These are phyloP conservation scores for Myopa tessellatipennis DNA, from an alignment of 2,888 invertebrate species.

Conservation along the genomic window DNA sequence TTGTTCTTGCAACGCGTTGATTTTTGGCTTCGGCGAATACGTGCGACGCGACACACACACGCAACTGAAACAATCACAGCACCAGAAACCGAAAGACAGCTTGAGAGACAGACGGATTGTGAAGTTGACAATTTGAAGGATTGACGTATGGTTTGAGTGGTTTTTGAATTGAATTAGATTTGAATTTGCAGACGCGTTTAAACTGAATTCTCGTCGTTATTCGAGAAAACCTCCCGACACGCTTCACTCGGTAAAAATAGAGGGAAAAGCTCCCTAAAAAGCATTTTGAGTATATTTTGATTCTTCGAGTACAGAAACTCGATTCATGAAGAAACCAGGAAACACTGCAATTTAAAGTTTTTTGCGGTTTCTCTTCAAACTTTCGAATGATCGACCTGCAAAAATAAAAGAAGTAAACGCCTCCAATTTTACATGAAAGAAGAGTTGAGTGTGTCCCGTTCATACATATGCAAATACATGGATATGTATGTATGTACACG, in stretches of 20 bases:
- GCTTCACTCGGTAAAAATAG: background rate
- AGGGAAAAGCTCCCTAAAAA: background rate
- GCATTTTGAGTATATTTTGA: background rate
- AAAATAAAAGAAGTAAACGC: background rate
- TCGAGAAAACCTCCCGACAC: too few relatives aligned
- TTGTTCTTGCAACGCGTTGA: too few relatives aligned
- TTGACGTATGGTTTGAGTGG: too few relatives aligned
- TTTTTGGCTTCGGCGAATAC: too few relatives aligned
- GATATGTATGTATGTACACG: background rate
- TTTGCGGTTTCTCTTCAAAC: slow-evolving; percentile 24
- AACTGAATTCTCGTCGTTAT: too few relatives aligned
- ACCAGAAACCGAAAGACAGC: background rate
- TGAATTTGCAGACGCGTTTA: too few relatives aligned
- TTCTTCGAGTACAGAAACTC: too few relatives aligned
- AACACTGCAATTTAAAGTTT: slow-evolving; percentile 35
- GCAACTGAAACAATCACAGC: background rate
- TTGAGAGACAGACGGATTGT: background rate
- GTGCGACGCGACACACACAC: too few relatives aligned
- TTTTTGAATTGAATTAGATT: too few relatives aligned
- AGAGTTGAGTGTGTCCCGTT: background rate
- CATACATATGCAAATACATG: background rate
- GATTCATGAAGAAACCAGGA: background rate
- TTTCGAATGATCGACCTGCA: slow-evolving; percentile 11
- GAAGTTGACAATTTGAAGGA: background rate
- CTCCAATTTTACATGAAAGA: background rate